These are phyloP conservation scores for Rhopalosiphum maidis DNA, from an alignment of 1,140 invertebrate genomes.

Conservation along the genomic window DNA sequence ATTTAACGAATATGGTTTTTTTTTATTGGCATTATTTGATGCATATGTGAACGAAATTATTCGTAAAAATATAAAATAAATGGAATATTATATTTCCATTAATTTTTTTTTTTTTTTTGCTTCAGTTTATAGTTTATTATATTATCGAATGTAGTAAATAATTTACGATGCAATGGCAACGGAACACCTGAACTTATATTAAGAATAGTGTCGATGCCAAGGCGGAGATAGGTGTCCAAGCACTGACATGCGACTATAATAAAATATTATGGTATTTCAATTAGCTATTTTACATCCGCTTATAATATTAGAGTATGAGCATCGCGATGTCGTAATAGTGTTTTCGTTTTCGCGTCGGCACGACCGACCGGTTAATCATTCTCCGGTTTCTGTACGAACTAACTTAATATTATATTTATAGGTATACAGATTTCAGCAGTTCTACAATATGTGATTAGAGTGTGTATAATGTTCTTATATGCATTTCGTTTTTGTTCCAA, in stretches of 20 bases:
- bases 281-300: not conserved
- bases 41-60: too few species aligned
- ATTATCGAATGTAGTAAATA: not conserved
- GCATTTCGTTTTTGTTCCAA: not conserved
- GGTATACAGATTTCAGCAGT: not conserved
- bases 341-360: not conserved
- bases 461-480: not conserved
- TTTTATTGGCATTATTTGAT: too few species aligned
- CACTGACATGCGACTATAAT: not conserved
- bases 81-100: too few species aligned
- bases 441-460: not conserved
- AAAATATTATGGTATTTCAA: constrained; percentile 7
- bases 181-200: not conserved
- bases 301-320: not conserved
- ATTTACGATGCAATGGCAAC: not conserved
- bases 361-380: not conserved
- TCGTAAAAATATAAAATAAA: too few species aligned
- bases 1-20: too few species aligned
- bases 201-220: not conserved
- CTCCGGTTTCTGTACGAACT: not conserved
- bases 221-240: not conserved
- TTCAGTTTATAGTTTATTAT: too few species aligned
- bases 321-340: not conserved
- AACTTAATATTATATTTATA: not conserved
- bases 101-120: too few species aligned